Conservation (phyloP, 2,888 invertebrate species). For the Axea sp. region DNA sequence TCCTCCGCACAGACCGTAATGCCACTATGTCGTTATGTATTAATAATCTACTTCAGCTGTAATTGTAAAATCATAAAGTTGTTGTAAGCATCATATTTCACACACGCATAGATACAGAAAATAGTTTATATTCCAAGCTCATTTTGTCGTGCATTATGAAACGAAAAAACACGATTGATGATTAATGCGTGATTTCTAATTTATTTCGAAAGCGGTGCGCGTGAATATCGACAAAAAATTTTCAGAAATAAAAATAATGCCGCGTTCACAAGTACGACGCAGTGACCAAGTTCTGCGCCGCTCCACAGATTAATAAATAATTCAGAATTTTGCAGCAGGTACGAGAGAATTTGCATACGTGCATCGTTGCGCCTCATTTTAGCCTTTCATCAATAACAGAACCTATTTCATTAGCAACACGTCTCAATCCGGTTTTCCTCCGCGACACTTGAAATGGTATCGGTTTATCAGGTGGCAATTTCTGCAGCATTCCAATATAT, state of each 20-base stretch:
- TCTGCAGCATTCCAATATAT: slow-evolving; percentile 39
- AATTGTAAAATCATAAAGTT: too few relatives aligned
- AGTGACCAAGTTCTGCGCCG: slow-evolving; percentile 48
- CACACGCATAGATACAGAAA: too few relatives aligned
- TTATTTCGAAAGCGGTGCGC: slow-evolving; percentile 55
- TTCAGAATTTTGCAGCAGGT: slow-evolving; percentile 43
- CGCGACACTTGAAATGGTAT: slow-evolving; percentile 46
- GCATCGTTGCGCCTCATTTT: slow-evolving; percentile 53
- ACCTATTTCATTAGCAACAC: slow-evolving; percentile 52
- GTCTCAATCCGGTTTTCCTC: slow-evolving; percentile 49
- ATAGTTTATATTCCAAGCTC: too few relatives aligned
- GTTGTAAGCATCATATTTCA: too few relatives aligned
- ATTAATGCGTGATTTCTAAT: slow-evolving; percentile 52
- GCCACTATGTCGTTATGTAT: too few relatives aligned
- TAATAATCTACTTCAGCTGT: too few relatives aligned
- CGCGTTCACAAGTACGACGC: slow-evolving; percentile 29
- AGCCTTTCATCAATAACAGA: slow-evolving; percentile 57
- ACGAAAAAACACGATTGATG: slow-evolving; percentile 14
- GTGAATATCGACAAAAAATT: not conserved
- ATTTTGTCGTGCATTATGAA: too few relatives aligned
- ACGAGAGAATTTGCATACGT: slow-evolving; percentile 55
- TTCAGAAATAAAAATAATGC: slow-evolving; percentile 10
- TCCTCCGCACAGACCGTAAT: too few relatives aligned
- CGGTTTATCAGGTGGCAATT: slow-evolving; percentile 42
- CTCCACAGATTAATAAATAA: slow-evolving; percentile 52